A percentile compares a stretch with the other conserved stretches of the same genome.
phyloP scores from a whole-genome alignment of 2,888 invertebrate species.

The Pyrrhia umbra region DNA sequence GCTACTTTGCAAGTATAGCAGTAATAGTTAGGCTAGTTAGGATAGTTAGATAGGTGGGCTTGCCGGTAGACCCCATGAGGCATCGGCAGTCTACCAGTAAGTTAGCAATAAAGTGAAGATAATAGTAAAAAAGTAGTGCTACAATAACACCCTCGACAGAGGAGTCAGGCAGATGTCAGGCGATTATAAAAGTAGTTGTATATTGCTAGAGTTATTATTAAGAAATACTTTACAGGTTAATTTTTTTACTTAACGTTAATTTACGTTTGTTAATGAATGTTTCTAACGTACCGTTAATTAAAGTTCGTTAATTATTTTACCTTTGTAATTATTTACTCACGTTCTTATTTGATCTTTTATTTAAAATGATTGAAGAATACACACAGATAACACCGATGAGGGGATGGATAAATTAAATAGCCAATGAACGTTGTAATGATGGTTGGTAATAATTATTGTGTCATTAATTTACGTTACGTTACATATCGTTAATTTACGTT shows the following conservation, averaged over 20 bases:
- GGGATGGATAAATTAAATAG: background rate
- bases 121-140: background rate
- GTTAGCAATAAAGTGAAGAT: background rate
- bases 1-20: constrained; percentile 4
- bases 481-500: background rate
- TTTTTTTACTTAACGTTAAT: background rate
- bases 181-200: background rate
- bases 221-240: background rate
- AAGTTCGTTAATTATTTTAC: too few relatives aligned
- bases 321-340: background rate
- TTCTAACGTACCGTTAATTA: too few relatives aligned
- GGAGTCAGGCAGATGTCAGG: background rate
- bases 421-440: background rate
- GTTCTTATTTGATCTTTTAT: background rate
- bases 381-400: background rate
- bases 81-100: constrained; percentile 18
- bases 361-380: background rate
- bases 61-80: constrained; percentile 16
- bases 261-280: background rate
- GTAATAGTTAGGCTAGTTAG: constrained; percentile 8
- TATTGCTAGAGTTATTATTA: background rate
- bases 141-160: background rate
- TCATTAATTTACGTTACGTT: background rate
- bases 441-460: too few relatives aligned
- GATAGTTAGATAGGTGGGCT: constrained; percentile 1